A percentile compares a stretch with the other conserved stretches of the same genome.
Evolutionary conservation across 2,797 vertebrate species (phyloP).

Genomic region (Phyllotis vaccarum): DNA sequence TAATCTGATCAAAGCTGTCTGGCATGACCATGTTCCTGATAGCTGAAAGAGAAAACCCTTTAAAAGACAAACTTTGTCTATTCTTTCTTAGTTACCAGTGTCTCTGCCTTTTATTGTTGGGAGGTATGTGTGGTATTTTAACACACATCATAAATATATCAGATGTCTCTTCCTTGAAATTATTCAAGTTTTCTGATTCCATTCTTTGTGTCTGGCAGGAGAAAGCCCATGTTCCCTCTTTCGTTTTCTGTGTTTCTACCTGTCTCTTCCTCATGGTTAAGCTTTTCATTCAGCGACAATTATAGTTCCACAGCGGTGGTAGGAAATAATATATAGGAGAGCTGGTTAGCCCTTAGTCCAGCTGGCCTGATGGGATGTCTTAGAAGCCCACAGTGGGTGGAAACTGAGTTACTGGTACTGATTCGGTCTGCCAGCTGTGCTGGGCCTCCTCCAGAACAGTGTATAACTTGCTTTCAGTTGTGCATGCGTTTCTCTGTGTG

Average conservation of each 20-base stretch:
- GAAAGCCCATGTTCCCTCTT: background rate
- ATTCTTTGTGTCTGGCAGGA: conserved; percentile 3
- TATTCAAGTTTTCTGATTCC: background rate
- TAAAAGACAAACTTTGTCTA: background rate
- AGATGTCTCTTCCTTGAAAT: conserved; percentile 26
- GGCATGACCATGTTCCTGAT: background rate
- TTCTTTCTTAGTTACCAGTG: background rate
- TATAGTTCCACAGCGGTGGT: background rate
- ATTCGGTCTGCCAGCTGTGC: background rate
- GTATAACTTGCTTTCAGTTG: background rate
- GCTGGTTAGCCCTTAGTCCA: background rate
- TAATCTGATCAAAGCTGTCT: conserved; percentile 32
- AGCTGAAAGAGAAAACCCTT: background rate
- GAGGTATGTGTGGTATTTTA: background rate
- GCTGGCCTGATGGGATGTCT: background rate
- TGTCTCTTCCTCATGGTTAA: background rate
- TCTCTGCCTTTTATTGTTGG: background rate
- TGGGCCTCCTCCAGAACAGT: background rate
- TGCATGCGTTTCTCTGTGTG: background rate
- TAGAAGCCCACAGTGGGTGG: background rate
- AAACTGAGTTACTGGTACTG: background rate
- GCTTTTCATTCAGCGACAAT: conserved; percentile 10
- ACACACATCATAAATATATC: background rate
- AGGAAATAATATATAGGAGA: background rate
- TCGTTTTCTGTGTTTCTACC: background rate